Conservation (phyloP, 37 sponge, comb jelly and placozoan species). For the Tethya wilhelma region DNA sequence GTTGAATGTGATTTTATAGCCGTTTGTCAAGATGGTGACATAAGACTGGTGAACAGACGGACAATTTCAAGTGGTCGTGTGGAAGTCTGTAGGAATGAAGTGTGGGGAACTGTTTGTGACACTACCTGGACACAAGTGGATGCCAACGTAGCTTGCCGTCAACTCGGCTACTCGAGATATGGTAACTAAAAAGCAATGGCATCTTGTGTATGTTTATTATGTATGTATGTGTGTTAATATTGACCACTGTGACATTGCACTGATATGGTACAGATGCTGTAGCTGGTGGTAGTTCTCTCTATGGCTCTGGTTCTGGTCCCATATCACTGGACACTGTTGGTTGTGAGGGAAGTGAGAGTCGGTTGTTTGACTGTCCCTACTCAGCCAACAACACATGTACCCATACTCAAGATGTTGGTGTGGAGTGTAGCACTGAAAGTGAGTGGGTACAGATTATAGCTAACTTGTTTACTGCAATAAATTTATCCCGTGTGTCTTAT, state of each 20-base stretch:
- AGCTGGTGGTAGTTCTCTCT: not conserved
- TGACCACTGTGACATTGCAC: too few species aligned
- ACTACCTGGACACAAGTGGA: constrained; percentile 6
- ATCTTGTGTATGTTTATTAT: too few species aligned
- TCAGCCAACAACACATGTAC: too few species aligned
- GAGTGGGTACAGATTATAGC: too few species aligned
- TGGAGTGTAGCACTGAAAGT: too few species aligned
- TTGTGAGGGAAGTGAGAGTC: not conserved
- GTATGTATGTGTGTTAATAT: too few species aligned
- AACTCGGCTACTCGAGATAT: constrained; percentile 23
- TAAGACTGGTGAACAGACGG: constrained; percentile 5
- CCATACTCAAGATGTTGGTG: too few species aligned
- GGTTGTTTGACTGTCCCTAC: constrained; percentile 7
- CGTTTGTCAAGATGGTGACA: constrained; percentile 14
- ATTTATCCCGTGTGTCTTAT: too few species aligned
- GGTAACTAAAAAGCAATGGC: too few species aligned
- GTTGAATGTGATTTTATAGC: not conserved
- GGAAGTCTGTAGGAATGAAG: constrained; percentile 25
- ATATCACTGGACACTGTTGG: not conserved
- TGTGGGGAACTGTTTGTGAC: constrained; percentile 32
- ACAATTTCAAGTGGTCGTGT: constrained; percentile 3
- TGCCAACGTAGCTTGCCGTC: constrained; percentile 34
- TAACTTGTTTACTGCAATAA: too few species aligned
- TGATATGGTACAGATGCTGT: constrained; percentile 14
- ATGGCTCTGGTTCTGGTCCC: constrained; percentile 39